Evolutionary conservation across 1,140 invertebrate genomes (phyloP), one percentile per base, ranked within the genome.

Genomic region (Bombus polaris): DNA sequence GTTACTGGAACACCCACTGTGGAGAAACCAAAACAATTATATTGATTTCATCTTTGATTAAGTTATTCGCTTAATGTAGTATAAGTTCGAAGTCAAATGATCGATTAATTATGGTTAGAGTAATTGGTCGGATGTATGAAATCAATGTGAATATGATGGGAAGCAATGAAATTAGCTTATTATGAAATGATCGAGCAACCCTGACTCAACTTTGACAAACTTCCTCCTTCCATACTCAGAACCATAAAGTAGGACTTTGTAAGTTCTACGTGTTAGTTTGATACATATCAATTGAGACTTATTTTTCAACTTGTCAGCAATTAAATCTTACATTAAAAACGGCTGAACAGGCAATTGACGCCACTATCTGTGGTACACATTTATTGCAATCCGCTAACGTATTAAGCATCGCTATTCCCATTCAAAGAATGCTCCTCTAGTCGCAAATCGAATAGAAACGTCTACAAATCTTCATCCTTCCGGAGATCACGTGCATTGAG

Each of bases 101-200:
- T 35, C 47, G 47, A 70, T 84, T 65, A 80, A 85, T 84, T 44
- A 65, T 57, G 1, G 5, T 1, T 28, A 28, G 65, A 47, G 65
- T 53, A 53, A 80, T 73, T 71, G 47, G 42, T 80, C 76, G 8
- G 8, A 68, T n/a, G 44, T 6, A 75, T 4, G 75, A 70, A 25
- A 70, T 28, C 44, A 77, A 68, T 53, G 35, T 18, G 6, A 28
- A 37, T 42, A 13, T 12, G 65, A 15, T 9, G 12, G 57, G 15
- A 22, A 28, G 42, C 2, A n/a, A 28, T 25, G 74, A 28, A 47
- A 71, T 81, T 57, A 73, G n/a, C 65, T 47, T 15, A 73, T 42
- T 39, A 18, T 18, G 12, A 22, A 72, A 39, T n/a, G 28, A 44
- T 76, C 76, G n/a, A 35, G n/a, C 2, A 42, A 47, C 4, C 10